phyloP scores from a whole-genome alignment of 1,140 invertebrate genomes.

The Drosophila repleta region DNA sequence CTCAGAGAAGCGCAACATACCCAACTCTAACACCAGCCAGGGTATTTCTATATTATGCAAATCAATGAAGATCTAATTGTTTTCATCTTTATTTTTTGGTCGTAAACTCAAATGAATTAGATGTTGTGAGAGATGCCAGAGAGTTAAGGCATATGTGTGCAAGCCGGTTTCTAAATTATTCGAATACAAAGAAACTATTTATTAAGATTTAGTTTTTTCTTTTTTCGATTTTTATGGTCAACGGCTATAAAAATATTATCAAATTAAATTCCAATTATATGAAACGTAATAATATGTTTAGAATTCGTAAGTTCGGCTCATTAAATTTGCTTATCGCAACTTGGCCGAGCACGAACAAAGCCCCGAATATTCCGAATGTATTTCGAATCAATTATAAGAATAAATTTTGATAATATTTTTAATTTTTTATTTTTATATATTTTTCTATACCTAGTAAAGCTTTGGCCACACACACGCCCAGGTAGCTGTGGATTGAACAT shows the following conservation, averaged over 20 bases:
- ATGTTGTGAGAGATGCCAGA: conserved; percentile 4
- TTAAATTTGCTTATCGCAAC: conserved; percentile 64
- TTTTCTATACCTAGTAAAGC: conserved; percentile 4
- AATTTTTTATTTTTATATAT: background rate
- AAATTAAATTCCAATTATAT: conserved; percentile 74
- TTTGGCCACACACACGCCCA: conserved; percentile 61
- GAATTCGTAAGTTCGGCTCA: conserved; percentile 40
- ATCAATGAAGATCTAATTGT: conserved; percentile 55
- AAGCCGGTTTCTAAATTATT: conserved; percentile 36
- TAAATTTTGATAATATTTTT: conserved; percentile 11
- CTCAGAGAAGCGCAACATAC: conserved; percentile 18
- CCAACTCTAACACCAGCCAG: background rate
- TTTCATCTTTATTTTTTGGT: conserved; percentile 55
- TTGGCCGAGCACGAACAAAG: conserved; percentile 25
- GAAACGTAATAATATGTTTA: conserved; percentile 49
- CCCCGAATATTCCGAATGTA: conserved; percentile 18
- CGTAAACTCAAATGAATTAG: conserved; percentile 51
- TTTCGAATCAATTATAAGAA: conserved; percentile 34
- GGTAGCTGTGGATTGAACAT: conserved; percentile 52
- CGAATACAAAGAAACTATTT: conserved; percentile 26
- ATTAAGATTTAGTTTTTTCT: background rate
- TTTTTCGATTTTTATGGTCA: conserved; percentile 30
- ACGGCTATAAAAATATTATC: conserved; percentile 63
- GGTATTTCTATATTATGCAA: conserved; percentile 54
- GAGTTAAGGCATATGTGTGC: background rate